Evolutionary conservation across 1,140 invertebrate species (phyloP), one percentile per base, ranked within the genome.

Genomic region (Drosophila lacertosa): DNA sequence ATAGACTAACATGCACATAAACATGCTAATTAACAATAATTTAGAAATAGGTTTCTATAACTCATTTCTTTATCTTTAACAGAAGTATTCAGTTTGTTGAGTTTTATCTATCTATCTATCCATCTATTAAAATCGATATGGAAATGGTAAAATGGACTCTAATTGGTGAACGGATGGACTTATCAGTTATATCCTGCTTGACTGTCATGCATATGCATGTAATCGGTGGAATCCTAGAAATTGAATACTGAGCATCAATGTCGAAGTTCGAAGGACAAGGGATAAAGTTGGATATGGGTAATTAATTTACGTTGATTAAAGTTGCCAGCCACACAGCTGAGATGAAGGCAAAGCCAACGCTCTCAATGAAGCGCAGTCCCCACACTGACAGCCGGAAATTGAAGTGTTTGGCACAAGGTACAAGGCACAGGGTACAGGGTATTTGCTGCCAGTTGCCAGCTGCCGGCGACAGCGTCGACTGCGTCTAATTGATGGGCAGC

Each of bases 231-330:
- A n/a, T n/a, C n/a, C n/a, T n/a, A 15, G 9, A 29, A 16, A 53
- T 37, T 53, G 58, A 66, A 45, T 66, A 24, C 55, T 62, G 32
- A 55, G 48, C 74, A 77, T 60, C 74, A 58, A 72, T 64, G 73
- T 53, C 53, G 9, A 22, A 22, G 4, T 22, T 22, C 9, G 6
- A 29, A 9, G 9, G 9, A 26, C 6, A 26, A 26, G 4, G 5
- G 9, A 7, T 7, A 7, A 29, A 29, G 6, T 9, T 29, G 74
- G 53, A 66, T 66, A 66, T 70, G 57, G 75, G 79, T 83, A 84
- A 83, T 83, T 83, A 84, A 83, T 84, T 83, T 84, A 69, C 80
- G 69, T 83, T 83, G 80, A 84, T 83, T 84, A 79, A 74, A 83
- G 80, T 75, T 79, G 80, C 59, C 74, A 74, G 69, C 58, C 55